Percentiles rank a stretch among this genome's conserved stretches.
Conservation (phyloP, 2,113 vertebrate genomes). For the Poeciliopsis prolifica region DNA sequence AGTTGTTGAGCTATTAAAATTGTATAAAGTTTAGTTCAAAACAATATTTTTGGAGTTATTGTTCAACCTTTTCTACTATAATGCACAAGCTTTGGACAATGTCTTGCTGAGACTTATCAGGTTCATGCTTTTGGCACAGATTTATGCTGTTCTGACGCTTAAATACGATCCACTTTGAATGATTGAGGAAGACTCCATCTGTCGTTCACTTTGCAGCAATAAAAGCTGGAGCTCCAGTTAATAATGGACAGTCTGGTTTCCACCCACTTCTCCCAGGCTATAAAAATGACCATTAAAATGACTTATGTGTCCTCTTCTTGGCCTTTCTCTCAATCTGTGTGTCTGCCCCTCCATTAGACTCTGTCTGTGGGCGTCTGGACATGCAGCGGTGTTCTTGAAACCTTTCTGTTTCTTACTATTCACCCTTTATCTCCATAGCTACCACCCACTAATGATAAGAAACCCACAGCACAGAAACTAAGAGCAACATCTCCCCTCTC, state of each 20-base stretch:
- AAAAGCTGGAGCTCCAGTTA: constrained; percentile 26
- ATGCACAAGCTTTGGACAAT: not conserved
- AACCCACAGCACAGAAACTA: constrained; percentile 23
- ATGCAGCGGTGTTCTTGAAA: constrained; percentile 36
- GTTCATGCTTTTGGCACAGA: not conserved
- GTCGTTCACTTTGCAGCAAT: constrained; percentile 45
- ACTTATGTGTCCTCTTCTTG: constrained; percentile 46
- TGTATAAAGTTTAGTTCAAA: no score
- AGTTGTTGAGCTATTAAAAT: no score
- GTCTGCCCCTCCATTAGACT: constrained; percentile 25
- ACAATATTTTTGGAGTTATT: no score
- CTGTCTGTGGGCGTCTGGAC: constrained; percentile 48
- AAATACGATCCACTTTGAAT: constrained; percentile 2
- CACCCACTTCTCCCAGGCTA: constrained; percentile 48
- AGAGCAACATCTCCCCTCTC: constrained; percentile 53
- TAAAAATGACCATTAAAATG: constrained; percentile 77
- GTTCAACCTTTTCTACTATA: no score
- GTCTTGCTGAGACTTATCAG: not conserved
- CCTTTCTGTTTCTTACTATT: constrained; percentile 29
- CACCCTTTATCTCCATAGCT: constrained; percentile 24
- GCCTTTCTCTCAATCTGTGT: constrained; percentile 17
- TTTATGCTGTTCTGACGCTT: not conserved
- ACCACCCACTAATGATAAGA: constrained; percentile 32
- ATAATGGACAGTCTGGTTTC: constrained; percentile 41
- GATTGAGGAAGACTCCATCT: constrained; percentile 51